These are phyloP conservation scores for Rhodinocichla rosea DNA, from an alignment of 2,113 vertebrate genomes.

Conservation along the genomic window DNA sequence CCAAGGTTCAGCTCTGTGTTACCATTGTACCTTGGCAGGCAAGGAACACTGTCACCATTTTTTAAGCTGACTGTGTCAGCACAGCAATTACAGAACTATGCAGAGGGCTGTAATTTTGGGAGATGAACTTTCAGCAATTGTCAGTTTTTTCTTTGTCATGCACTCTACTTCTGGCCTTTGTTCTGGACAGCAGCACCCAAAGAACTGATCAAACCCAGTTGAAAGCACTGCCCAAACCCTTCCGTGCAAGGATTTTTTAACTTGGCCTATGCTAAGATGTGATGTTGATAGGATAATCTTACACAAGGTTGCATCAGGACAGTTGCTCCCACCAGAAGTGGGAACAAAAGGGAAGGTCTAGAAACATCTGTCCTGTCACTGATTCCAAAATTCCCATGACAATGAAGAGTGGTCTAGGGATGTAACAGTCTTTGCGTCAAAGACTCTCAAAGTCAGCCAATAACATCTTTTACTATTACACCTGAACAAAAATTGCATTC, in stretches of 20 bases:
- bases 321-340: neutral
- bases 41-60: neutral
- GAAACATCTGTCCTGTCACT: neutral
- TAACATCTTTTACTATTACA: neutral
- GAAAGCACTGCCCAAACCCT: neutral
- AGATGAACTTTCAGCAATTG: neutral
- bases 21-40: neutral
- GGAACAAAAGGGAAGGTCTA: neutral
- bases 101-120: neutral
- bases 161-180: neutral
- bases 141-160: neutral
- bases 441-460: neutral
- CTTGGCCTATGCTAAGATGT: neutral
- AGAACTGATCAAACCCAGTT: neutral
- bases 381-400: neutral
- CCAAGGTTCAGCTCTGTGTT: neutral
- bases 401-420: neutral
- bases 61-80: neutral
- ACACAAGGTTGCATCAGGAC: neutral
- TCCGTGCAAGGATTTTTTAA: neutral
- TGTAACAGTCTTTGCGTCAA: neutral
- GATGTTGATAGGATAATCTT: neutral
- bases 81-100: neutral
- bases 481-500: neutral
- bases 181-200: neutral